These are phyloP conservation scores for Sebastes cheni DNA, from an alignment of 2,797 vertebrate species.

Conservation along the genomic window DNA sequence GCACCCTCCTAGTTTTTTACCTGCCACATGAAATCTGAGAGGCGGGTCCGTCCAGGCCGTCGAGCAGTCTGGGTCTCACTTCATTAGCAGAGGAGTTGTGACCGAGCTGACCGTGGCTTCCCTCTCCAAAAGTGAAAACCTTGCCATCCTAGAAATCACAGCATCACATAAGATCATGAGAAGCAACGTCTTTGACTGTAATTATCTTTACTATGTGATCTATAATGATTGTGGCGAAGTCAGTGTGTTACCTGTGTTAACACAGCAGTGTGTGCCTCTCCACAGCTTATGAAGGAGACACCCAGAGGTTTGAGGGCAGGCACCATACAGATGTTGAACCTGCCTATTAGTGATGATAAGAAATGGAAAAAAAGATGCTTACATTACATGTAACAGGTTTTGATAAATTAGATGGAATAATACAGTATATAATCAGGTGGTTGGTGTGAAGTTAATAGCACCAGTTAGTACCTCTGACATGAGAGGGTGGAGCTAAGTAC, in stretches of 20 bases:
- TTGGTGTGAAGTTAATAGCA: too few relatives aligned
- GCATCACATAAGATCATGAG: not conserved
- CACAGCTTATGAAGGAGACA: slow-evolving; percentile 81
- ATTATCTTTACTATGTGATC: not conserved
- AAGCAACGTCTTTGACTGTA: not conserved
- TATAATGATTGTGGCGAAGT: not conserved
- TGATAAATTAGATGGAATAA: too few relatives aligned
- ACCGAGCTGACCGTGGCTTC: slow-evolving; percentile 87
- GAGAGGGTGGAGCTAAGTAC: not conserved
- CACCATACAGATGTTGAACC: slow-evolving; percentile 77
- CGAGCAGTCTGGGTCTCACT: slow-evolving; percentile 78
- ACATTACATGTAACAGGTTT: too few relatives aligned
- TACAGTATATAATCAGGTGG: too few relatives aligned
- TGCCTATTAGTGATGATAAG: slow-evolving; percentile 67
- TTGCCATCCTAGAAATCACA: slow-evolving; percentile 80
- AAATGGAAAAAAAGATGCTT: too few relatives aligned
- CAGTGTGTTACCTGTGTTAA: slow-evolving; percentile 76
- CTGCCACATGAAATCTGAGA: slow-evolving; percentile 87
- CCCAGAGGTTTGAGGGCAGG: slow-evolving; percentile 74
- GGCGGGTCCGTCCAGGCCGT: slow-evolving; percentile 76
- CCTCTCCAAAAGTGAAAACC: slow-evolving; percentile 90
- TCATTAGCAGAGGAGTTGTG: slow-evolving; percentile 83
- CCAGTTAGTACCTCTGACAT: too few relatives aligned
- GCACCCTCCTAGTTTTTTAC: slow-evolving; percentile 57
- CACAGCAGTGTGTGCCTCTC: slow-evolving; percentile 81